Conservation (phyloP, 2,888 invertebrate species). For the Hylaea fasciaria region DNA sequence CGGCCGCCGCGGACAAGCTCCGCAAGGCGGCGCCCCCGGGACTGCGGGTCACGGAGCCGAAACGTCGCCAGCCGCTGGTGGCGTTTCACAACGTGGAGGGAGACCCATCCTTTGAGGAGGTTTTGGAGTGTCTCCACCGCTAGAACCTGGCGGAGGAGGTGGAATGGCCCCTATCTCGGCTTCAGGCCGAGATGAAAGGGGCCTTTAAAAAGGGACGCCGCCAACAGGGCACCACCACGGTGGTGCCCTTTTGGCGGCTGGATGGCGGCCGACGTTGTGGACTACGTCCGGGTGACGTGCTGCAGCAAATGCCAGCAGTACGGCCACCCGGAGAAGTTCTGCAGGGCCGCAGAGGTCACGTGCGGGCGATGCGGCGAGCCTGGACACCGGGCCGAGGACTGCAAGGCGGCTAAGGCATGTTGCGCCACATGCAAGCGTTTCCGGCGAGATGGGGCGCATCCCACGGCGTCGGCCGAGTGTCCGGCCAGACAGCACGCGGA, state of each 20-base stretch:
- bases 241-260: slow-evolving; percentile 17
- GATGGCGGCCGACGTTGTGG: slow-evolving; percentile 10
- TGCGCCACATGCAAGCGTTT: slow-evolving; percentile 48
- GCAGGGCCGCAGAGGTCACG: slow-evolving; percentile 11
- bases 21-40: slow-evolving; percentile 6
- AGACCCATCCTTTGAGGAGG: slow-evolving; percentile 16
- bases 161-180: neutral
- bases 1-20: slow-evolving; percentile 9
- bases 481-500: slow-evolving; percentile 39
- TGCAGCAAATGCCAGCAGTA: slow-evolving; percentile 51
- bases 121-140: neutral
- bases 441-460: slow-evolving; percentile 31
- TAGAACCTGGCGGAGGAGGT: neutral
- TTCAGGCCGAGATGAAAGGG: neutral
- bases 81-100: slow-evolving; percentile 10
- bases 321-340: slow-evolving; percentile 51
- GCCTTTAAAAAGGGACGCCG: slow-evolving; percentile 11
- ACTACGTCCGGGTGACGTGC: slow-evolving; percentile 33
- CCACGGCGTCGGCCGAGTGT: slow-evolving; percentile 34
- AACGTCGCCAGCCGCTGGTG: slow-evolving; percentile 13
- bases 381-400: slow-evolving; percentile 32
- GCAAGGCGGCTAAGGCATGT: neutral
- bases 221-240: slow-evolving; percentile 7
- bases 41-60: slow-evolving; percentile 20
- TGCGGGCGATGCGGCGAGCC: slow-evolving; percentile 44